Evolutionary conservation across 2,888 invertebrate species (phyloP), one percentile per base, ranked within the genome.

Genomic region (Cyrtodaria siliqua): DNA sequence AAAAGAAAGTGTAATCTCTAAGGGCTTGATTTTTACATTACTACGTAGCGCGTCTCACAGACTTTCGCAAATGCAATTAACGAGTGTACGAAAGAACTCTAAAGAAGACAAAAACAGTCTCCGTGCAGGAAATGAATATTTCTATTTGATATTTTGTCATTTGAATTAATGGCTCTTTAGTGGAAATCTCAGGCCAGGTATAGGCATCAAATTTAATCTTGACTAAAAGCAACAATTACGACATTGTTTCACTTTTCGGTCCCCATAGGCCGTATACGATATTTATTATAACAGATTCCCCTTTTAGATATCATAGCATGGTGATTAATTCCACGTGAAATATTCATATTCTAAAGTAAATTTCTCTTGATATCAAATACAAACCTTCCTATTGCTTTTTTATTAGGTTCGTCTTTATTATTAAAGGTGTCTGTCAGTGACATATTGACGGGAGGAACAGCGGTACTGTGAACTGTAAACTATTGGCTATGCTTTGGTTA

Each of bases 91-190:
- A 64, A 66, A 49, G 29, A 20, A 49, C 33, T 29, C 44, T 47
- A 50, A 67, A 57, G 61, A 56, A 69, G 24, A 61, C 20, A 49
- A 24, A 27, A 16, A 55, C 40, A 27, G 27, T 26, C 42, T 38
- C n/a, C 8, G n/a, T 26, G 24, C 78, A 68, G 78, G 78, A 78
- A 78, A 78, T 78, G 72, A 78, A 73, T 72, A 64, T 69, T 72
- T 78, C 69, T 69, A 72, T 78, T 69, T 72, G 78, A 78, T 78
- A 79, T 67, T 73, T 72, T 70, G 62, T 79, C 73, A 79, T 70
- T 74, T 73, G 62, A 38, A 66, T 70, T 74, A 70, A 79, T 73
- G 73, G 62, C 66, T 66, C 64, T 73, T 70, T 66, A 49, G 70
- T 67, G 66, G 62, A 55, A 47, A 64, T 56, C 61, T 66, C 64